Conservation (phyloP, 2,113 vertebrate genomes). For the Cyanocitta stelleri region DNA sequence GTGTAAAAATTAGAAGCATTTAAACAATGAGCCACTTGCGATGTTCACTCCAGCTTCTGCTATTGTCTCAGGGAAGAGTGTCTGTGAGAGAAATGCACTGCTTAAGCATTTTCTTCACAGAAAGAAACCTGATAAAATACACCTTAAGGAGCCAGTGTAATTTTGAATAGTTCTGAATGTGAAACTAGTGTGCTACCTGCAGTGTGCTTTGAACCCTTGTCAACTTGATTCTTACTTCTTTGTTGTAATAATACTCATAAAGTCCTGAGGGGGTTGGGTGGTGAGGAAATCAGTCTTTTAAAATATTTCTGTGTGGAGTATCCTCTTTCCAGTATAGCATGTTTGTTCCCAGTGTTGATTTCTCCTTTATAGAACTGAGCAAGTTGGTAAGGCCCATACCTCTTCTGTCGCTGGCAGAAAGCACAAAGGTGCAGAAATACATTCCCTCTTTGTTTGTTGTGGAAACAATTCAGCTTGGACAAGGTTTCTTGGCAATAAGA, state of each 20-base stretch:
- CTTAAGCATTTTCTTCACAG: background rate
- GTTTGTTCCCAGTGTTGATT: background rate
- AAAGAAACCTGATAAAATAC: background rate
- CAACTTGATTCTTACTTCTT: background rate
- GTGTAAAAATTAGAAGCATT: background rate
- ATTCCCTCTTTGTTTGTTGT: background rate
- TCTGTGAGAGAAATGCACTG: background rate
- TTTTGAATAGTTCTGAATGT: background rate
- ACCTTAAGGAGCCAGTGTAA: background rate
- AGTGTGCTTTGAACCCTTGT: background rate
- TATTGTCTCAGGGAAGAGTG: background rate
- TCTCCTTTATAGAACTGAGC: background rate
- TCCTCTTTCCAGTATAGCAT: background rate
- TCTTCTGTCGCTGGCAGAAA: background rate
- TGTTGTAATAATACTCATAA: background rate
- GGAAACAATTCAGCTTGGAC: background rate
- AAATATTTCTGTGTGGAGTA: background rate
- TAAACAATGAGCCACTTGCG: background rate
- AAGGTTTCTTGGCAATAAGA: background rate
- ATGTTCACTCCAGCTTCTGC: background rate
- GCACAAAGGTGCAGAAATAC: background rate
- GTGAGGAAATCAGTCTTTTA: background rate
- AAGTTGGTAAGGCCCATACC: background rate
- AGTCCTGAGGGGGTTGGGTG: accelerated
- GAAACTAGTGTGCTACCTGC: background rate